Conservation (phyloP, 2,888 invertebrate genomes). For the Plemyria rubiginata region DNA sequence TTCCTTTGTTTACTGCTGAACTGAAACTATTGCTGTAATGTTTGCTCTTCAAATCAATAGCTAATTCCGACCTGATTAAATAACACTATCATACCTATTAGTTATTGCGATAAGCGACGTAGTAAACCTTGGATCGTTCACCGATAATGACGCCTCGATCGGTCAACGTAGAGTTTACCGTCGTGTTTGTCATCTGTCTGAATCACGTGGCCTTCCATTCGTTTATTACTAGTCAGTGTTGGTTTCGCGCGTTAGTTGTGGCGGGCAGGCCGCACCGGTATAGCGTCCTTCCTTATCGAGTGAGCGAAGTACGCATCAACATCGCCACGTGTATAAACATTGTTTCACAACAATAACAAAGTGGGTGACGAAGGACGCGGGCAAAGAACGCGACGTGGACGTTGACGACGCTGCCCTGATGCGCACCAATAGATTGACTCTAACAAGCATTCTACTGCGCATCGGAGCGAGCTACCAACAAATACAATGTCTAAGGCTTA, state of each 20-base stretch:
- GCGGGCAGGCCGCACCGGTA: constrained; percentile 70
- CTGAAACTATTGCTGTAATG: constrained; percentile 3
- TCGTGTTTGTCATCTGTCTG: constrained; percentile 78
- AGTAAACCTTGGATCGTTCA: constrained; percentile 53
- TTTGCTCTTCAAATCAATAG: constrained; percentile 9
- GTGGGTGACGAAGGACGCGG: constrained; percentile 69
- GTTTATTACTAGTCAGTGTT: constrained; percentile 70
- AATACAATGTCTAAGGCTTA: constrained; percentile 33
- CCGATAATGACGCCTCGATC: constrained; percentile 62
- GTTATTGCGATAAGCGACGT: constrained; percentile 36
- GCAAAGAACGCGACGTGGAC: constrained; percentile 63
- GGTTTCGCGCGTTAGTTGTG: constrained; percentile 77
- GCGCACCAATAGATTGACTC: constrained; percentile 55
- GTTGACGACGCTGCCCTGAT: constrained; percentile 52
- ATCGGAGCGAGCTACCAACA: neutral
- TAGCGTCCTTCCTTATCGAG: constrained; percentile 73
- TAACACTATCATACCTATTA: constrained; percentile 30
- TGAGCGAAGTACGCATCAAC: constrained; percentile 68
- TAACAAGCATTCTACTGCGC: constrained; percentile 37
- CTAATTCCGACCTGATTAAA: constrained; percentile 17
- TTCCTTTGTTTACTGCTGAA: neutral
- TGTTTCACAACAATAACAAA: constrained; percentile 82
- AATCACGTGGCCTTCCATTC: constrained; percentile 79
- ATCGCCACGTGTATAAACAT: constrained; percentile 82
- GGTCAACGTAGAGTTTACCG: constrained; percentile 63